Base-by-base conservation (phyloP, 2,113 vertebrate species). In the Polypterus bichir region DNA sequence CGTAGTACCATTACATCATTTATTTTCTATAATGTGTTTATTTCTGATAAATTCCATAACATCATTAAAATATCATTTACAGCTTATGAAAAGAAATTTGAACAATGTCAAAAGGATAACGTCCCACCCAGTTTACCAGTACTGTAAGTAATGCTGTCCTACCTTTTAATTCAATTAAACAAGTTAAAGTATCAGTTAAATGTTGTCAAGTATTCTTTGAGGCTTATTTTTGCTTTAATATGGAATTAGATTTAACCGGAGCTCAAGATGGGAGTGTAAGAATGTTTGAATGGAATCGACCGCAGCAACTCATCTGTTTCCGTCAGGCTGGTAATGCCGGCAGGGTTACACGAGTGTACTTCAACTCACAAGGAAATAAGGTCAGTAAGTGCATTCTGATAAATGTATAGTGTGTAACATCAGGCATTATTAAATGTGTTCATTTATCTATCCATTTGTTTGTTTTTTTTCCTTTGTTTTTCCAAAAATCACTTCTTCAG, bases 61-160 rank as follows among this genome's bases (percentile, higher is more conserved):
- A 54, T 9, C 27, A 3, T 55, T 3, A 55, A 27, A 3, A 3
- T 4, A 3, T 6, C 11, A n/a, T 73, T 71, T 66, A 63, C 83
- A 99, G 96, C 92, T 99, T 62, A 97, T 98, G 86, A 97, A 97
- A 77, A 87, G 96, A 71, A 99, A 99, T 68, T 79, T 99, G 55
- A 95, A 97, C 66, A 99, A 99, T 4, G 91, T 99, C 72, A 98
- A 98, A 79, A 86, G 96, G 76, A 97, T 97, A 94, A 92, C 96
- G 0, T 97, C 94, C 7, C 96, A 99, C 70, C 95, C 96, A 9
- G 86, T 96, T 56, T 95, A 95, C 71, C 96, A 97, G 66, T 99
- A 97, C 48, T 99, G 96, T 99, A 83, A 94, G 95, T 95, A 27
- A 59, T 64, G 6, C 49, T 9, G 6, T 51, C 9, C 2, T 9